Percentiles rank a stretch among this genome's conserved stretches.
These are phyloP conservation scores for Sitobion miscanthi DNA, from an alignment of 1,140 invertebrate genomes.

Conservation along the genomic window DNA sequence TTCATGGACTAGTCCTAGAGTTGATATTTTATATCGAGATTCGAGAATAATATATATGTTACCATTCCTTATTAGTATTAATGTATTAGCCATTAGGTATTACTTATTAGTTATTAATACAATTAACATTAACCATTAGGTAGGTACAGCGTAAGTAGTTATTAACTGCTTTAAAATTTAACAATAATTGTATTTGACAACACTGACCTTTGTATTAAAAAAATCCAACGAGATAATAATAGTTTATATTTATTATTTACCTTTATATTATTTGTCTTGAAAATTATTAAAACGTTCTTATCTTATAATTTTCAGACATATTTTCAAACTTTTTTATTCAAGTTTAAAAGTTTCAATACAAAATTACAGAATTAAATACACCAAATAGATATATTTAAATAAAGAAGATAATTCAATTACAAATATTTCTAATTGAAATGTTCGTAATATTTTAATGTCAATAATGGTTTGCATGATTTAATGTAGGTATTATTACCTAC, in stretches of 20 bases:
- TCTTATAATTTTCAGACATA: neutral
- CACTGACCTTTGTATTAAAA: too few relatives aligned
- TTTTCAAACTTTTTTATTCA: neutral
- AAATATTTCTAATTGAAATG: neutral
- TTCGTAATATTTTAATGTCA: neutral
- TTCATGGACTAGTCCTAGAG: too few relatives aligned
- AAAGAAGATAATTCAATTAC: neutral
- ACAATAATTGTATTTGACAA: neutral
- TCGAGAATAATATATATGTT: too few relatives aligned
- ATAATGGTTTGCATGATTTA: neutral
- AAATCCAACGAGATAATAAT: too few relatives aligned
- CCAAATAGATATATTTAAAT: too few relatives aligned
- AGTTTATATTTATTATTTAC: neutral
- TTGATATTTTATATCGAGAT: neutral
- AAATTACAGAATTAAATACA: neutral
- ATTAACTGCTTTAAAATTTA: neutral
- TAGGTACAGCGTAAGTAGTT: neutral
- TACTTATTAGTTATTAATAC: too few relatives aligned
- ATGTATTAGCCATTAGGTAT: too few relatives aligned
- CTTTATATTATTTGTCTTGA: too few relatives aligned
- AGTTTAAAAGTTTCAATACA: neutral
- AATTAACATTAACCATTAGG: too few relatives aligned
- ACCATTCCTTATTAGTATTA: too few relatives aligned
- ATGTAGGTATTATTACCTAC: neutral
- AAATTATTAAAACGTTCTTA: too few relatives aligned